A percentile compares a stretch with the other conserved stretches of the same genome.
Evolutionary conservation across 2,888 invertebrate genomes (phyloP).

Genomic region (Melieria crassipennis): DNA sequence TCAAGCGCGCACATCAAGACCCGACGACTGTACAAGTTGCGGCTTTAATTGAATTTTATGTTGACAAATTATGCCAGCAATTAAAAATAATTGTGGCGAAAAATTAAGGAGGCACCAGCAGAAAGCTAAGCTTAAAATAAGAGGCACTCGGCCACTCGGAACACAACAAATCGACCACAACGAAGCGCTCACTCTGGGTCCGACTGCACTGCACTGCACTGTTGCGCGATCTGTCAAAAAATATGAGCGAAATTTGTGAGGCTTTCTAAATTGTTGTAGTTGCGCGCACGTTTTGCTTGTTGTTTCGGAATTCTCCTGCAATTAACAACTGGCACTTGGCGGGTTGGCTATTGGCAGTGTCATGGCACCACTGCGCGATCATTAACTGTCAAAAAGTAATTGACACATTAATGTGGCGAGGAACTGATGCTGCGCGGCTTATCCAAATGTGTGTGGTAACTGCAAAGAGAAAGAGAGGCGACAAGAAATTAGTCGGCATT

Average conservation of each 20-base stretch:
- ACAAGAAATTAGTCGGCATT: slow-evolving; percentile 21
- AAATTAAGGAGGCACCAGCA: neutral
- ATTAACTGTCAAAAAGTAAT: slow-evolving; percentile 23
- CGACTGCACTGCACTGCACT: neutral
- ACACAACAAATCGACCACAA: neutral
- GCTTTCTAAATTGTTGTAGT: neutral
- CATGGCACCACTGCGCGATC: slow-evolving; percentile 7
- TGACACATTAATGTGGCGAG: slow-evolving; percentile 21
- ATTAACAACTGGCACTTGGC: neutral
- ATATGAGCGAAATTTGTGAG: neutral
- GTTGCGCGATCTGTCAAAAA: neutral
- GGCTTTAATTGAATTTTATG: slow-evolving; percentile 45
- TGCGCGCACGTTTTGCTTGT: neutral
- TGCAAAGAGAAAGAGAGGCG: slow-evolving; percentile 21
- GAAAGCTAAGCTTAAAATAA: neutral
- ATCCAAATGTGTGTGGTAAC: slow-evolving; percentile 4
- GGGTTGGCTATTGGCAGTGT: neutral
- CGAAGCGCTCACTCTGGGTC: too few relatives aligned
- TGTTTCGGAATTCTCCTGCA: neutral
- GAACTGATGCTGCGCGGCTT: too few relatives aligned
- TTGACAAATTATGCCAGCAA: slow-evolving; percentile 48
- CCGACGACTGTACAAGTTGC: slow-evolving; percentile 19
- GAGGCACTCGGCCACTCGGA: neutral
- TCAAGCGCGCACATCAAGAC: neutral
- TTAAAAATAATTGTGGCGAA: slow-evolving; percentile 44